Evolutionary conservation across 2,113 vertebrate species (phyloP).

Genomic region (Salvelinus alpinus): DNA sequence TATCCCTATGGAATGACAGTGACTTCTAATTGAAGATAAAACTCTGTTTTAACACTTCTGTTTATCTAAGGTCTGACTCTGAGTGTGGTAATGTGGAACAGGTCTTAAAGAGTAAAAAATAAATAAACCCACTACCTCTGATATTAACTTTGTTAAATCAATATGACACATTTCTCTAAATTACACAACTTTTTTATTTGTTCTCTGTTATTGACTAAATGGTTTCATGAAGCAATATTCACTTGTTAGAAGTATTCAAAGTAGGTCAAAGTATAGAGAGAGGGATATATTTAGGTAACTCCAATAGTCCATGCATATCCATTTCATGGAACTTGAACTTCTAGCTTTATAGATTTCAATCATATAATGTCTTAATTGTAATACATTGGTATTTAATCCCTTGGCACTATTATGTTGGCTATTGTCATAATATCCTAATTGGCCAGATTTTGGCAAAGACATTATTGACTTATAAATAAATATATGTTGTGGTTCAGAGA

Average conservation of each 20-base stretch:
- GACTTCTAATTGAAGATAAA: conserved; percentile 37
- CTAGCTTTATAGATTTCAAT: too few relatives aligned
- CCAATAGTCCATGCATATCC: neutral
- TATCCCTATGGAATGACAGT: conserved; percentile 7
- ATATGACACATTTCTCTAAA: conserved; percentile 28
- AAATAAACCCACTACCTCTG: neutral
- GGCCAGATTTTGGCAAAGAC: neutral
- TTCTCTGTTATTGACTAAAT: neutral
- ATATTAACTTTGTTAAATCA: conserved; percentile 47
- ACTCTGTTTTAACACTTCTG: conserved; percentile 33
- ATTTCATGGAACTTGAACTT: too few relatives aligned
- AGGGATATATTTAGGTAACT: neutral
- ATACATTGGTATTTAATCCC: too few relatives aligned
- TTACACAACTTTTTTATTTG: neutral
- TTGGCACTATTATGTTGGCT: neutral
- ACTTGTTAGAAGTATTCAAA: conserved; percentile 6
- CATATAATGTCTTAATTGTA: too few relatives aligned
- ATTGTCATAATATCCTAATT: neutral
- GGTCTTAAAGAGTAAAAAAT: conserved; percentile 11
- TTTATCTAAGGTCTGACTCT: conserved; percentile 54
- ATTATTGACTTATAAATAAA: neutral
- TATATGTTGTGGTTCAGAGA: neutral
- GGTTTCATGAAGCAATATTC: neutral
- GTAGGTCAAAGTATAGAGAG: neutral
- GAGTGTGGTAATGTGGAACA: conserved; percentile 42